phyloP scores from a whole-genome alignment of 35 echinoderm and acorn worm genomes.

The Lytechinus pictus region DNA sequence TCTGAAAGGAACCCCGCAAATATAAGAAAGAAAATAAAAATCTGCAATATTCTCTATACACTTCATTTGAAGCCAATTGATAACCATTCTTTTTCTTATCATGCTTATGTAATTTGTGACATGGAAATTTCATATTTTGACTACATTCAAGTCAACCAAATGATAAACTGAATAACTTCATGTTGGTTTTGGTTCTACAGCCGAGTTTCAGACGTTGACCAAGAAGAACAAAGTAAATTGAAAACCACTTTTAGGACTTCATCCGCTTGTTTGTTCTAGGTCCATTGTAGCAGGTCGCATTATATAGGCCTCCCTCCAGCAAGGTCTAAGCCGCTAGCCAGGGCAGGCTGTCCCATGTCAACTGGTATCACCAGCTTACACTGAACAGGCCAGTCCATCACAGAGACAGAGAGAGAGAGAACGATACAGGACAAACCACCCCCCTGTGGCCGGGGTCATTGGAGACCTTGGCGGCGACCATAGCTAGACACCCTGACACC shows the following conservation, averaged over 20 bases:
- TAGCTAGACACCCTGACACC: neutral
- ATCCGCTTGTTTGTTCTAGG: neutral
- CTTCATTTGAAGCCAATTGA: too few relatives aligned
- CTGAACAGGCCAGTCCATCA: neutral
- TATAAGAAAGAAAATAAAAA: too few relatives aligned
- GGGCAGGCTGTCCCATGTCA: conserved; percentile 4
- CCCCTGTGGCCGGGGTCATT: neutral
- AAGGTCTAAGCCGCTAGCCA: neutral
- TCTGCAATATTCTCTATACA: too few relatives aligned
- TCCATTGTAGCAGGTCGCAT: neutral
- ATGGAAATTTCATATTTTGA: too few relatives aligned
- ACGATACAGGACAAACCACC: neutral
- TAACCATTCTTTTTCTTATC: too few relatives aligned
- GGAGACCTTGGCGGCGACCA: neutral
- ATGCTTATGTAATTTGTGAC: too few relatives aligned
- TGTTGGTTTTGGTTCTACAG: too few relatives aligned
- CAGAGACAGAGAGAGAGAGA: neutral
- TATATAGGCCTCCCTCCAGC: neutral
- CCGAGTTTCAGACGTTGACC: neutral
- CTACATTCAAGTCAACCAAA: too few relatives aligned
- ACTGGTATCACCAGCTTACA: neutral
- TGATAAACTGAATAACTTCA: too few relatives aligned
- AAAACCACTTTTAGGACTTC: neutral
- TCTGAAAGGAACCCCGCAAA: too few relatives aligned
- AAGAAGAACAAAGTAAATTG: neutral